Evolutionary conservation across 2,888 invertebrate species (phyloP), one percentile per base, ranked within the genome.

Genomic region (Napeogenes sylphis): DNA sequence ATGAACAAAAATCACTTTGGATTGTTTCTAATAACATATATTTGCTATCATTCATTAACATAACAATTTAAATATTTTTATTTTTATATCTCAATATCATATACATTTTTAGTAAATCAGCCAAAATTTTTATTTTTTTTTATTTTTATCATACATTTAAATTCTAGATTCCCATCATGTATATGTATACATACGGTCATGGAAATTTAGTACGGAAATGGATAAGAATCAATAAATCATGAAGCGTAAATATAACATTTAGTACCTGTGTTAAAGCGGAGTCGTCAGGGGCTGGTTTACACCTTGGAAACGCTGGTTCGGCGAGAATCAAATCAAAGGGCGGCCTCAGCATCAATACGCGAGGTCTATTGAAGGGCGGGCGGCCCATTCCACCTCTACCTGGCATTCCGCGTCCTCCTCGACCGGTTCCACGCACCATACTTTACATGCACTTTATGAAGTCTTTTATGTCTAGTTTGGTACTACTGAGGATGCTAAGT

Each of bases 241-340:
- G 38, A 42, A 6, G 42, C 42, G 42, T 6, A 42, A 42, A 42
- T 42, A 10, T 42, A 42, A 42, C 10, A 51, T 30, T 12, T 47
- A 6, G 13, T 65, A 95, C 95, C 89, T 95, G 94, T 21, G 97
- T 97, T 47, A 98, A 93, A 0, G 94, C 93, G 3, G 95, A 92
- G 80, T 99, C 99, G 75, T 98, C 98, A 0, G 95, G 92, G 0
- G 93, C 92, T 0, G 97, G 93, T 71, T 90, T 90, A 13, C 96
- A 96, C 72, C 96, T 92, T 0, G 97, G 98, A 78, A 99, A 99
- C 1, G 95, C 94, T 51, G 95, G 94, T 80, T 98, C 98, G 65
- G 97, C 97, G 45, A 97, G 87, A 2, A 96, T 94, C 64, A 97
- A 89, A 80, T 98, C 98, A 75, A 98, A 97, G 0, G 97, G 97